A percentile compares a stretch with the other conserved stretches of the same genome.
phyloP scores from a whole-genome alignment of 92 coral and sea anemone genomes.

The Paragorgia papillata region DNA sequence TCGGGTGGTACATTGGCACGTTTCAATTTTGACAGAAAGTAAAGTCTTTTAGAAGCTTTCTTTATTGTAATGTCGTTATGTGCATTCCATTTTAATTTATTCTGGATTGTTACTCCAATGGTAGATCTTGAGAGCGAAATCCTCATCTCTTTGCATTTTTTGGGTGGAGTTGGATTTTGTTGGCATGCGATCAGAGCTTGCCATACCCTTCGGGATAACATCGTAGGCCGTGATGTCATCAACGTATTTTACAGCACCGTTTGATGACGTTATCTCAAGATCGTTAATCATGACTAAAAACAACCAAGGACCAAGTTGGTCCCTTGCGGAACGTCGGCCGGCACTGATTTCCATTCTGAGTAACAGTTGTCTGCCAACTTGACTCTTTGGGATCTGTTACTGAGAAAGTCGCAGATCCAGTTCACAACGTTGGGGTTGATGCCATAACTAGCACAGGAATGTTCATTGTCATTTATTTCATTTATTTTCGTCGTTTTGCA shows the following conservation, averaged over 20 bases:
- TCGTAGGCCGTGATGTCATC: conserved; percentile 5
- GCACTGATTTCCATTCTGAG: too few species aligned
- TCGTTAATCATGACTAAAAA: conserved; percentile 26
- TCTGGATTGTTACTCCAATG: conserved; percentile 22
- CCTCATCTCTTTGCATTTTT: conserved; percentile 21
- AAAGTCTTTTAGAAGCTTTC: conserved; percentile 40
- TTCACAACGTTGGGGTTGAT: too few species aligned
- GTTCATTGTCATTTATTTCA: too few species aligned
- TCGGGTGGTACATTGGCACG: conserved; percentile 19
- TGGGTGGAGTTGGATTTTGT: conserved; percentile 11
- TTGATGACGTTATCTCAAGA: not conserved
- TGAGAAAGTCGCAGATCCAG: too few species aligned
- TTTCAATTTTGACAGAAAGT: conserved; percentile 15
- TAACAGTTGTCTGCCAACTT: too few species aligned
- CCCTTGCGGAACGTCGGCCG: too few species aligned
- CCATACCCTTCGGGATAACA: not conserved
- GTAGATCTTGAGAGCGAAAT: not conserved
- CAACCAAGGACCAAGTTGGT: conserved; percentile 36
- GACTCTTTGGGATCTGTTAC: too few species aligned
- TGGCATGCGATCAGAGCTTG: conserved; percentile 10
- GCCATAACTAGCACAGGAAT: too few species aligned
- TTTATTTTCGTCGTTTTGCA: too few species aligned
- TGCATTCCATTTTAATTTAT: conserved; percentile 35
- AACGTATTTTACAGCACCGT: not conserved
- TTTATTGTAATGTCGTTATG: conserved; percentile 42